These are phyloP conservation scores for Protobothrops flavoviridis DNA, from an alignment of 2,113 vertebrate genomes.

Conservation along the genomic window DNA sequence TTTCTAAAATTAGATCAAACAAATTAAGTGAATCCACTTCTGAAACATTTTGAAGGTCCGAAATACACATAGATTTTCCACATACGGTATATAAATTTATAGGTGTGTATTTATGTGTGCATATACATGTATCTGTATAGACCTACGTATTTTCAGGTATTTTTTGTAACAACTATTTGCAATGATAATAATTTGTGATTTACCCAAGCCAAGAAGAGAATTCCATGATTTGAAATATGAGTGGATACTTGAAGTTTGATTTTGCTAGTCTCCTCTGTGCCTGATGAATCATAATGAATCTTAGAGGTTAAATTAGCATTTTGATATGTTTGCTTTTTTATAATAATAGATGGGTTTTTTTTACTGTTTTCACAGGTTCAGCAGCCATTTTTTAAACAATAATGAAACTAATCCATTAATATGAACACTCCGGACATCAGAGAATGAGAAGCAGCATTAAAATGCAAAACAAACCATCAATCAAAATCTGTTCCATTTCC, in stretches of 20 bases:
- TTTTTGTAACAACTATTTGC: neutral
- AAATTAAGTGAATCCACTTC: neutral
- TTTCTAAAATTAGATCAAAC: neutral
- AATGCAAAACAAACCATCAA: neutral
- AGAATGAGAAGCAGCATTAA: no score
- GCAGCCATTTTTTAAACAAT: neutral
- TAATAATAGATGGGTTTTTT: neutral
- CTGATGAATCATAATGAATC: neutral
- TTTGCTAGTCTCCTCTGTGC: neutral
- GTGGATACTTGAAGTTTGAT: neutral
- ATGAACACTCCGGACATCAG: neutral
- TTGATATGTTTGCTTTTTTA: neutral
- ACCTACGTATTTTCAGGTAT: neutral
- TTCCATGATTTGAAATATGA: neutral
- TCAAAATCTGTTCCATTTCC: no score
- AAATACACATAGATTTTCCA: neutral
- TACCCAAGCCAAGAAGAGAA: neutral
- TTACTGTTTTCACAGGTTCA: neutral
- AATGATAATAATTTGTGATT: neutral
- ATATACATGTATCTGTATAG: neutral
- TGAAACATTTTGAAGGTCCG: neutral
- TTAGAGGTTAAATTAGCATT: neutral
- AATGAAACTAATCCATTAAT: neutral
- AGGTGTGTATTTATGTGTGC: neutral
- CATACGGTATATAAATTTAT: neutral